These are phyloP conservation scores for Ageneiosus marmoratus DNA, from an alignment of 2,113 vertebrate genomes.

Conservation along the genomic window DNA sequence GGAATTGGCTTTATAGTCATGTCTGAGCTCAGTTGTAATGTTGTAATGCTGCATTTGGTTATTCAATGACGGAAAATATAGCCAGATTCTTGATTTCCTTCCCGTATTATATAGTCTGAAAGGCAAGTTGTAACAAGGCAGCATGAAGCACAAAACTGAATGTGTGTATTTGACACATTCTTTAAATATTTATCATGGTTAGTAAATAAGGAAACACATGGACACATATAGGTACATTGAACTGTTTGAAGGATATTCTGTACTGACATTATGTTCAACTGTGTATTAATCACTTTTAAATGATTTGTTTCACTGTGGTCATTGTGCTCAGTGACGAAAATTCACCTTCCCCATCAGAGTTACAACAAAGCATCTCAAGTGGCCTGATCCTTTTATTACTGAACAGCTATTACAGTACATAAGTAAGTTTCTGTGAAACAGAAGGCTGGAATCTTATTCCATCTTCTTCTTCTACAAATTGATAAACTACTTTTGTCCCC, in stretches of 20 bases:
- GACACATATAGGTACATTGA: background rate
- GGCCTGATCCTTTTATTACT: conserved; percentile 10
- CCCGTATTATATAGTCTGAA: background rate
- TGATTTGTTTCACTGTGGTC: background rate
- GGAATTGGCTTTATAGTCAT: background rate
- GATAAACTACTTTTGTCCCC: background rate
- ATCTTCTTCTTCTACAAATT: conserved; percentile 2
- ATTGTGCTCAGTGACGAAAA: background rate
- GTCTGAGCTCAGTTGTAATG: conserved; percentile 6
- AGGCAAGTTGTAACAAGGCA: conserved; percentile 5
- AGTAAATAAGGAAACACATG: background rate
- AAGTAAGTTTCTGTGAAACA: background rate
- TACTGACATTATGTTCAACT: background rate
- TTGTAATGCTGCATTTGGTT: background rate
- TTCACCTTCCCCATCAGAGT: background rate
- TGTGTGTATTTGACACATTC: conserved; percentile 11
- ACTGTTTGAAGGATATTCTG: background rate
- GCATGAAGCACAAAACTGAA: background rate
- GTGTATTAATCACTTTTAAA: background rate
- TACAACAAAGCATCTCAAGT: background rate
- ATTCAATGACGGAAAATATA: background rate
- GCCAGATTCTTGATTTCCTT: background rate
- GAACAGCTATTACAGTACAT: background rate
- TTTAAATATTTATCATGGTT: background rate
- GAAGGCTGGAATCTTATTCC: background rate